Evolutionary conservation across 2,888 invertebrate genomes (phyloP), one percentile per base, ranked within the genome.

Genomic region (Saturnia pavonia): DNA sequence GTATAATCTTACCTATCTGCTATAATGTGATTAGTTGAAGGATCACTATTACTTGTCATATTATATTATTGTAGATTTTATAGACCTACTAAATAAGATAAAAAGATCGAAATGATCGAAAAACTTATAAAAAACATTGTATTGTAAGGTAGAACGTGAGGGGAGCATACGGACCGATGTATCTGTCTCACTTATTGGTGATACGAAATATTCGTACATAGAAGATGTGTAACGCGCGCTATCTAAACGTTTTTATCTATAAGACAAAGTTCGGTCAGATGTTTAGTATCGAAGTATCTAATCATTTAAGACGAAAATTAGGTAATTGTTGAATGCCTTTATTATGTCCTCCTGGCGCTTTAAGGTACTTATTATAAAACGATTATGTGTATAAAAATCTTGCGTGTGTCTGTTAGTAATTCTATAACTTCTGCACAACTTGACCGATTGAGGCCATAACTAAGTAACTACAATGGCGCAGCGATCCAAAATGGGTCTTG

Each of bases 251-350:
- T 40, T 60, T 65, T 65, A 65, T 65, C 65, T 65, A 65, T 65
- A 65, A 65, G 65, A 65, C 65, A 65, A 65, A 65, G 65, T 65
- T 65, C 65, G 40, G 65, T 65, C 40, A 40, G 34, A 34, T 40
- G 65, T 19, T 63, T 34, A 6, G 9, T 11, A 65, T 7, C n/a
- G 40, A 40, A n/a, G 40, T 65, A 40, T 65, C 6, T 19, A 65
- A 65, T 40, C 9, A 7, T 65, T 40, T 40, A 65, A 40, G 8
- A 11, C 65, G n/a, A 40, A n/a, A 65, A 40, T 65, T 40, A 40
- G 0, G 40, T 16, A 40, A 65, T 25, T 65, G 40, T 40, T 65
- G 19, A 65, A n/a, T 65, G 40, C 40, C 11, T 9, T 65, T 40
- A 40, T 19, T 34, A 65, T 40, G 40, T 40, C 2, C 27, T 27